These are phyloP conservation scores for Plestiodon gilberti DNA, from an alignment of 2,113 vertebrate species.

Conservation along the genomic window DNA sequence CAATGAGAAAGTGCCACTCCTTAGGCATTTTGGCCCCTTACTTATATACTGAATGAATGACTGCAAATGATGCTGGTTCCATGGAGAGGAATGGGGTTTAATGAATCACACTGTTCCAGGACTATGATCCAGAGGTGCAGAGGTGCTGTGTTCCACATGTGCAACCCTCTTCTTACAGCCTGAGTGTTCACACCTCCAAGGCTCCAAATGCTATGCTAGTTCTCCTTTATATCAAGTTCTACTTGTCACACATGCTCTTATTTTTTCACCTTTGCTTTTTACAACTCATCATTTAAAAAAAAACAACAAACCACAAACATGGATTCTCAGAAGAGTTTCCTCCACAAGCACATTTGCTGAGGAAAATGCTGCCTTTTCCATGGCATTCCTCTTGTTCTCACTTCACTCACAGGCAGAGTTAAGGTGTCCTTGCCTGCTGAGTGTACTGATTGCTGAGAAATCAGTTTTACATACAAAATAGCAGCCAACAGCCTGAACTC, in stretches of 20 bases:
- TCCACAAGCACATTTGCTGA: neutral
- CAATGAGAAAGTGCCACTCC: neutral
- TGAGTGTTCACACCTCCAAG: neutral
- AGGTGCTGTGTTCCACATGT: neutral
- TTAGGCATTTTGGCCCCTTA: neutral
- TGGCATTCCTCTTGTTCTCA: neutral
- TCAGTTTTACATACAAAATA: neutral
- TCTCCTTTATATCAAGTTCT: neutral
- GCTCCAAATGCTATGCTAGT: neutral
- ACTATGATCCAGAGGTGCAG: neutral
- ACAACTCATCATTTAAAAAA: neutral
- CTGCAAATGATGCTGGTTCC: neutral
- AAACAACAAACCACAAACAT: neutral
- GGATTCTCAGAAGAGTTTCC: neutral
- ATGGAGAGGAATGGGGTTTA: neutral
- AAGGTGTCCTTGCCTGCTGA: conserved; percentile 2
- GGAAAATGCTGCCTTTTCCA: neutral
- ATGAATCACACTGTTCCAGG: neutral
- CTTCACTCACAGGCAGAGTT: neutral
- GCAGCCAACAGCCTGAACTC: neutral
- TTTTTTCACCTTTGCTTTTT: neutral
- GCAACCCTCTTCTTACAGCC: neutral
- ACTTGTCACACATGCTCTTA: neutral
- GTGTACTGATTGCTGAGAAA: neutral
- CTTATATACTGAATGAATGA: neutral